Conservation (phyloP, 2,113 vertebrate genomes). For the Bubo scandiacus region DNA sequence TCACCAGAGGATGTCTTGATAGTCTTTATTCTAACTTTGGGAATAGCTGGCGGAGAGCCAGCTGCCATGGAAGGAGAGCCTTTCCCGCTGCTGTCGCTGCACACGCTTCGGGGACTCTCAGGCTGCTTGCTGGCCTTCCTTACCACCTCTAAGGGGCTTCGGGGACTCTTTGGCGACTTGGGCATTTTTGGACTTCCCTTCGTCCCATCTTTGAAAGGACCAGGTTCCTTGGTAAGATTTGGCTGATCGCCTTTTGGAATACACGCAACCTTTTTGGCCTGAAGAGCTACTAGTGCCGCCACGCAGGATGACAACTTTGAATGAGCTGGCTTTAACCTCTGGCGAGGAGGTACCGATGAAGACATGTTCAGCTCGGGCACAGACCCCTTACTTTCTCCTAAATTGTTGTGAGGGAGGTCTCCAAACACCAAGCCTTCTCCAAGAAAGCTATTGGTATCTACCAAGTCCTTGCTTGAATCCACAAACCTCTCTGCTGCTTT, state of each 20-base stretch:
- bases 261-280: conserved; percentile 84
- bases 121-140: conserved; percentile 84
- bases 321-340: conserved; percentile 83
- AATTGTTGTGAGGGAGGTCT: conserved; percentile 63
- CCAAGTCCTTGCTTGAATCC: conserved; percentile 62
- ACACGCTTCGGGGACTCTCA: conserved; percentile 90
- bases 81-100: conserved; percentile 90
- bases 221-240: conserved; percentile 72
- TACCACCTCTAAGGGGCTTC: conserved; percentile 87
- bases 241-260: conserved; percentile 75
- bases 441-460: conserved; percentile 65
- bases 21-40: conserved; percentile 95
- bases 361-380: conserved; percentile 46
- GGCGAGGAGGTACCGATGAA: conserved; percentile 67
- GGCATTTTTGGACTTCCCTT: conserved; percentile 88
- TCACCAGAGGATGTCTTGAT: conserved; percentile 95
- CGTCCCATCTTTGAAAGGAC: conserved; percentile 72
- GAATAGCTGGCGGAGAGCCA: conserved; percentile 90
- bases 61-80: conserved; percentile 86
- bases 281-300: conserved; percentile 89
- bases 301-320: conserved; percentile 91
- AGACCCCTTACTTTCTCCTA: conserved; percentile 70
- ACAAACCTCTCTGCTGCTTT: conserved; percentile 40
- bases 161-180: conserved; percentile 90
- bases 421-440: conserved; percentile 68